These are phyloP conservation scores for Mirza zaza DNA, from an alignment of 2,113 vertebrate genomes.

Conservation along the genomic window DNA sequence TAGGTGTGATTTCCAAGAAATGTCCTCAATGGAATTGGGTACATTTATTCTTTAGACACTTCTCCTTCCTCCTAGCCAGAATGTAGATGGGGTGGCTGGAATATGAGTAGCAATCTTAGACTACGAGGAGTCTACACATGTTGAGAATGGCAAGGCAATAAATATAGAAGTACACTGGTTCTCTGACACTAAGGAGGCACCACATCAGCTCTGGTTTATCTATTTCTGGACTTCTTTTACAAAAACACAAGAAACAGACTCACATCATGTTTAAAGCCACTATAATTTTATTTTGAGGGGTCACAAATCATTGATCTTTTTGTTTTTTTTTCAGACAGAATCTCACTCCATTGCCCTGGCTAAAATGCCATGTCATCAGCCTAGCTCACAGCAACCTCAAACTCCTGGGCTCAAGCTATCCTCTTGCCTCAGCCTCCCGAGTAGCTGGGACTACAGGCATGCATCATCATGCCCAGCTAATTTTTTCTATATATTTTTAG, in stretches of 20 bases:
- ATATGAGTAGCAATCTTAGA: not conserved
- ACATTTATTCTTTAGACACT: not conserved
- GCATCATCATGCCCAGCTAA: no score
- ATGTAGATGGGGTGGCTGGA: not conserved
- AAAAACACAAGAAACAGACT: not conserved
- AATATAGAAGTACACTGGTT: not conserved
- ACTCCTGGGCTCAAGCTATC: no score
- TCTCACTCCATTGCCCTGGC: no score
- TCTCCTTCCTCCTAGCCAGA: not conserved
- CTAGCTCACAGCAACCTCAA: no score
- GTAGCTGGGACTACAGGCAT: no score
- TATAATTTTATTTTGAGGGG: not conserved
- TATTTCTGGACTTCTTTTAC: not conserved
- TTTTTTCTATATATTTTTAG: no score
- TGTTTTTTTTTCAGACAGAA: no score
- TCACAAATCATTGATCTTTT: not conserved
- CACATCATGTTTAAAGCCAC: not conserved
- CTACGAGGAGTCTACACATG: not conserved
- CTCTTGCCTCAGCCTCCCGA: no score
- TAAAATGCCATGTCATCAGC: no score
- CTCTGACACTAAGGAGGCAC: not conserved
- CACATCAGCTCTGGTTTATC: not conserved
- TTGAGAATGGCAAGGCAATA: not conserved
- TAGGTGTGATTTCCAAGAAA: slow-evolving; percentile 26
- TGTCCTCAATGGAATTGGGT: not conserved